Conservation (phyloP, 1,140 invertebrate species). For the Chironomus tepperi region DNA sequence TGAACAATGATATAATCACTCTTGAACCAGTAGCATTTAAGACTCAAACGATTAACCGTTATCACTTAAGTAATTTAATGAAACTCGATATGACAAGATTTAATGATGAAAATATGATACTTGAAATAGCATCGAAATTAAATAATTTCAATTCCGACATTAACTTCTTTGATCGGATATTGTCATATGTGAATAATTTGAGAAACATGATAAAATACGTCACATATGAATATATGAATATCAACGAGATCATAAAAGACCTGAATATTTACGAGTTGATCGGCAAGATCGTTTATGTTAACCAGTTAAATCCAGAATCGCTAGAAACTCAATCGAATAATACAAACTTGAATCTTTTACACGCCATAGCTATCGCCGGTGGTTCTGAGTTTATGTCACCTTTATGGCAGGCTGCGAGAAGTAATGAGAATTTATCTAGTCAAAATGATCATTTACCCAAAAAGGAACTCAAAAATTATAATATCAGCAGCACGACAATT, state of each 20-base stretch:
- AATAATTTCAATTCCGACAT: neutral
- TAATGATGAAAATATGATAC: neutral
- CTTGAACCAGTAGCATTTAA: neutral
- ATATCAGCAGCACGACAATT: neutral
- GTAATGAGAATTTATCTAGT: neutral
- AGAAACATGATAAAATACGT: neutral
- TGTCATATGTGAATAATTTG: neutral
- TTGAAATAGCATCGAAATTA: neutral
- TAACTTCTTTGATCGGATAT: neutral
- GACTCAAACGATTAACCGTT: neutral
- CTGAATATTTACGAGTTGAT: neutral
- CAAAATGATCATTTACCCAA: neutral
- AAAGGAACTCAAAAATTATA: neutral
- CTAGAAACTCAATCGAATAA: neutral
- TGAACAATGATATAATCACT: neutral
- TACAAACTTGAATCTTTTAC: neutral
- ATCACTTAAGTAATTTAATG: neutral
- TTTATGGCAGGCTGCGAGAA: neutral
- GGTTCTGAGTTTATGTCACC: neutral
- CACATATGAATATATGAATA: neutral
- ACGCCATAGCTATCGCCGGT: neutral
- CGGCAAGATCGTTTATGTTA: neutral
- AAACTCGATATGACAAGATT: neutral
- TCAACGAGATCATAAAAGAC: neutral
- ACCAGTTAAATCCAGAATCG: neutral